A percentile compares a stretch with the other conserved stretches of the same genome.
These are phyloP conservation scores for Cinara cedri DNA, from an alignment of 2,888 invertebrate species.

Conservation along the genomic window DNA sequence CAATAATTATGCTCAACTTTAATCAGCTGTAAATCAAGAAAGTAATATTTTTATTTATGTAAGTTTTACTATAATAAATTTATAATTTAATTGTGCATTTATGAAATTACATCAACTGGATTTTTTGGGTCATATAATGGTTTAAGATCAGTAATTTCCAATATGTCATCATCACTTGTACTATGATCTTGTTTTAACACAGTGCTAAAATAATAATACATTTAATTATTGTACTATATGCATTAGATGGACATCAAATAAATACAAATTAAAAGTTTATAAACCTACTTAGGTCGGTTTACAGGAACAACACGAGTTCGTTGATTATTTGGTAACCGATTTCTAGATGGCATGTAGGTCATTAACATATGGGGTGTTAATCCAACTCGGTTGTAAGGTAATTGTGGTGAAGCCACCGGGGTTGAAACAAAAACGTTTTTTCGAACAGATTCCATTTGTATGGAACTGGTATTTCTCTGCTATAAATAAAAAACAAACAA, in stretches of 20 bases:
- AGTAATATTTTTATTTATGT: background rate
- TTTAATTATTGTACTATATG: background rate
- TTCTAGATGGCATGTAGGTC: slow-evolving; percentile 50
- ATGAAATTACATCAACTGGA: slow-evolving; percentile 25
- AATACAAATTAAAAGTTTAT: background rate
- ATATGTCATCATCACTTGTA: slow-evolving; percentile 44
- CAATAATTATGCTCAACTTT: slow-evolving; percentile 53
- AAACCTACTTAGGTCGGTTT: slow-evolving; percentile 36
- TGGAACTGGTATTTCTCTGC: slow-evolving; percentile 47
- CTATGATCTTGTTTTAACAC: slow-evolving; percentile 44
- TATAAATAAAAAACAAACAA: slow-evolving; percentile 8
- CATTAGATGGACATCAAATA: background rate
- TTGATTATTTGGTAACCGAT: slow-evolving; percentile 46
- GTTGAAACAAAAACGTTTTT: slow-evolving; percentile 54
- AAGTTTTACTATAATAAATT: background rate
- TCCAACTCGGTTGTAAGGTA: slow-evolving; percentile 45
- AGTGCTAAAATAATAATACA: slow-evolving; percentile 18
- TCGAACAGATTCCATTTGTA: slow-evolving; percentile 52
- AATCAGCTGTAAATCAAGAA: slow-evolving; percentile 22
- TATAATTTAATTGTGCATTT: background rate
- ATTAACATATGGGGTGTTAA: slow-evolving; percentile 54
- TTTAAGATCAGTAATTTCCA: slow-evolving; percentile 46
- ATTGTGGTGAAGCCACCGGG: slow-evolving; percentile 34
- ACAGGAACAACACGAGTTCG: slow-evolving; percentile 51
- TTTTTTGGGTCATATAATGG: slow-evolving; percentile 46